These are phyloP conservation scores for Gymnocypris eckloni DNA, from an alignment of 2,797 vertebrate species.

Conservation along the genomic window DNA sequence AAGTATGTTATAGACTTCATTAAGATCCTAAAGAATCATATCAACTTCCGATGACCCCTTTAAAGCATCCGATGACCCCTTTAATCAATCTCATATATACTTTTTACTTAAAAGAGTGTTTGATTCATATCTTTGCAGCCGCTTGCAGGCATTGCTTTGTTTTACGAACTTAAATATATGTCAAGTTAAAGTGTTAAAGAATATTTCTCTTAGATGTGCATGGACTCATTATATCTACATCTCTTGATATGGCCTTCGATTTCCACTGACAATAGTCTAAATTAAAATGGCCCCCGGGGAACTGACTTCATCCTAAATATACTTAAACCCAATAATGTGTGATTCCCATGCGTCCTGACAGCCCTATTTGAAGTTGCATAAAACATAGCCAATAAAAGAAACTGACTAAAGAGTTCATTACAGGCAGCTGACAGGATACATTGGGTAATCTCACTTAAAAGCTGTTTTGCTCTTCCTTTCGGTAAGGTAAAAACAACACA, in stretches of 20 bases:
- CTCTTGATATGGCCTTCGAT: conserved; percentile 9
- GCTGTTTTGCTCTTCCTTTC: not conserved
- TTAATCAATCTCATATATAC: no score
- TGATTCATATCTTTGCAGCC: not conserved
- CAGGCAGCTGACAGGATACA: not conserved
- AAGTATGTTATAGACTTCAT: no score
- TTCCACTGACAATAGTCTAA: conserved; percentile 40
- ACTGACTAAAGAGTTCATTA: conserved; percentile 6
- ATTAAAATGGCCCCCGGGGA: conserved; percentile 31
- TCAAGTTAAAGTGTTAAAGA: not conserved
- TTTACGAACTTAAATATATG: not conserved
- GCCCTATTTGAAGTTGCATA: conserved; percentile 1
- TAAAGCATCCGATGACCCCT: no score
- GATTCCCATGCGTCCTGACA: conserved; percentile 23
- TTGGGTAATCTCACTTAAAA: conserved; percentile 11
- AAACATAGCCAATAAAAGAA: conserved; percentile 5
- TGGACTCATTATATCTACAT: conserved; percentile 4
- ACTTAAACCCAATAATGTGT: conserved; percentile 51
- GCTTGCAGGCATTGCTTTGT: not conserved
- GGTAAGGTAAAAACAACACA: conserved; percentile 6
- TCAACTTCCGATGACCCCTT: no score
- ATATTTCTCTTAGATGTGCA: not conserved
- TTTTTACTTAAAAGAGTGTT: no score
- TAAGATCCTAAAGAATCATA: no score
- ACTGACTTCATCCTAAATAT: conserved; percentile 49